Conservation (phyloP, 2,797 vertebrate species). For the Pygocentrus nattereri region DNA sequence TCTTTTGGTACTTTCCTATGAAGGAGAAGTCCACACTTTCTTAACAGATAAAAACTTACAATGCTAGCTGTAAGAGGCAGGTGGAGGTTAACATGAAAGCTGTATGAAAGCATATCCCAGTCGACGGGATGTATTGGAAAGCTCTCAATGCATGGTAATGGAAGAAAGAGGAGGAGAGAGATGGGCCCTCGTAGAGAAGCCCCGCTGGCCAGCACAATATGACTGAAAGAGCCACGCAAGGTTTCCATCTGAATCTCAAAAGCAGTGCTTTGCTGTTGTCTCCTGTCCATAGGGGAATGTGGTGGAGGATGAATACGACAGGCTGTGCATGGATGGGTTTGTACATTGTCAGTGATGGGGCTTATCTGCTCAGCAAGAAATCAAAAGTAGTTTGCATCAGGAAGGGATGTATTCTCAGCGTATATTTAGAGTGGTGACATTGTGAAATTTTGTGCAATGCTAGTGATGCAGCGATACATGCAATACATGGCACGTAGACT, state of each 20-base stretch:
- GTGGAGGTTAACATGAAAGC: slow-evolving; percentile 62
- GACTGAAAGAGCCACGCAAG: slow-evolving; percentile 67
- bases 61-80: slow-evolving; percentile 68
- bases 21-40: slow-evolving; percentile 10
- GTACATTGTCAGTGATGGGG: background rate
- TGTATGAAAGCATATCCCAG: slow-evolving; percentile 63
- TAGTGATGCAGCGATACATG: background rate
- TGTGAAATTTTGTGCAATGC: background rate
- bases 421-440: background rate
- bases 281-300: slow-evolving; percentile 1
- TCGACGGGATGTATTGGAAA: slow-evolving; percentile 55
- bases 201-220: slow-evolving; percentile 65
- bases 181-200: slow-evolving; percentile 64
- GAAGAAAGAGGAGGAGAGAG: slow-evolving; percentile 59
- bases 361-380: slow-evolving; percentile 8
- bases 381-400: background rate
- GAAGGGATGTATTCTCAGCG: background rate
- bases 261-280: background rate
- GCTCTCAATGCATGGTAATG: slow-evolving; percentile 65
- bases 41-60: slow-evolving; percentile 50
- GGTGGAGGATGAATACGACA: slow-evolving; percentile 9
- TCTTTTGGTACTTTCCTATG: background rate
- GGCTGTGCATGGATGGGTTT: background rate
- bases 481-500: too few species aligned
- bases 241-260: slow-evolving; percentile 48